A percentile compares a stretch with the other conserved stretches of the same genome.
phyloP scores from a whole-genome alignment of 2,797 vertebrate genomes.

The Linurgus olivaceus region DNA sequence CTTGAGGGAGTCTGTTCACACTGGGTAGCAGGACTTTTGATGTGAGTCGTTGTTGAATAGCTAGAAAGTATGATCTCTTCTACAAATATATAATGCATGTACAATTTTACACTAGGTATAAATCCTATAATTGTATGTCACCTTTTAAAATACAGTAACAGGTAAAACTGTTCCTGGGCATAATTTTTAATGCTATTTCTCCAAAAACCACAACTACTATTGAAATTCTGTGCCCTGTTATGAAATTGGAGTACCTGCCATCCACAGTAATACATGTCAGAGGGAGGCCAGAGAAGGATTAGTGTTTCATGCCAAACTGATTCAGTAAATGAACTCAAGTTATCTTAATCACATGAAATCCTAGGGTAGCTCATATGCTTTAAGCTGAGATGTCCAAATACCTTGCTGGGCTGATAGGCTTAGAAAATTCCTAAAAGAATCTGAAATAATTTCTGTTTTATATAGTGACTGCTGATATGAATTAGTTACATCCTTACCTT shows the following conservation, averaged over 20 bases:
- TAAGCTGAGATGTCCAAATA: not conserved
- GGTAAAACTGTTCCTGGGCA: not conserved
- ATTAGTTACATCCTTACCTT: not conserved
- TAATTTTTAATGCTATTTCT: not conserved
- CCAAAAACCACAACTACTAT: not conserved
- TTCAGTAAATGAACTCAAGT: not conserved
- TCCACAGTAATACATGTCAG: not conserved
- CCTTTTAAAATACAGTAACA: not conserved
- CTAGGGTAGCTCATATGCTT: not conserved
- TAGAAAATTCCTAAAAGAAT: constrained; percentile 4
- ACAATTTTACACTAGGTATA: not conserved
- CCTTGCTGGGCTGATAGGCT: constrained; percentile 5
- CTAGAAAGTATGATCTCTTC: not conserved
- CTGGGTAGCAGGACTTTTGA: not conserved
- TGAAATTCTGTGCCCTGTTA: not conserved
- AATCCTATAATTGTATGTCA: not conserved
- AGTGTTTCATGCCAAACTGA: not conserved
- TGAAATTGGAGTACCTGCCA: not conserved
- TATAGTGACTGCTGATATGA: not conserved
- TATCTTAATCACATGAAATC: constrained; percentile 14
- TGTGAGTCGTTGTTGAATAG: not conserved
- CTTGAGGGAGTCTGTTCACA: not conserved
- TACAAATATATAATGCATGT: not conserved
- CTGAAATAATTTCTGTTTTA: constrained; percentile 12
- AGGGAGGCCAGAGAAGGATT: constrained; percentile 7